A percentile compares a stretch with the other conserved stretches of the same genome.
These are phyloP conservation scores for Caenorhabditis parvicauda DNA, from an alignment of 2,888 invertebrate genomes.

Conservation along the genomic window DNA sequence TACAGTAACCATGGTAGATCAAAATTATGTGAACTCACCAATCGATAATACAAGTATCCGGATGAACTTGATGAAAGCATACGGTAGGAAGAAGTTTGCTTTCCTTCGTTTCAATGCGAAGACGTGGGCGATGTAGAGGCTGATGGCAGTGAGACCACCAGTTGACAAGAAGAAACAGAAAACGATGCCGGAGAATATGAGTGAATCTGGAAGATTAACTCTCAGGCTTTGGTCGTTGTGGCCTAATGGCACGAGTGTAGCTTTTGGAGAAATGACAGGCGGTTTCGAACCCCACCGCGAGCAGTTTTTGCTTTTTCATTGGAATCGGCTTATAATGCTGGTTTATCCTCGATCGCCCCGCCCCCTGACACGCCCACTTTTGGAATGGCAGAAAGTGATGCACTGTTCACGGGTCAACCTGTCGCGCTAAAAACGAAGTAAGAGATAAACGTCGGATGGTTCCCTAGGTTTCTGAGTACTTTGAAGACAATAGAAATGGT, in stretches of 20 bases:
- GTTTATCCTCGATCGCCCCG: too few species aligned
- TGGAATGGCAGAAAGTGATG: background rate
- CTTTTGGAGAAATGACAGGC: too few species aligned
- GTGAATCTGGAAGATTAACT: slow-evolving; percentile 20
- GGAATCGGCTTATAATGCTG: too few species aligned
- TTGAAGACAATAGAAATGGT: too few species aligned
- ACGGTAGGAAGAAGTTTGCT: slow-evolving; percentile 31
- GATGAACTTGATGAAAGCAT: slow-evolving; percentile 19
- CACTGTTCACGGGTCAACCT: background rate
- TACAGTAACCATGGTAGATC: too few species aligned
- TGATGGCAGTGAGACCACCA: slow-evolving; percentile 22
- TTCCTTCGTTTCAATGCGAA: slow-evolving; percentile 18
- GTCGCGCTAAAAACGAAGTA: too few species aligned
- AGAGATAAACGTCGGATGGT: too few species aligned
- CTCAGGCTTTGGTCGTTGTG: background rate
- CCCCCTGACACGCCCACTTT: background rate
- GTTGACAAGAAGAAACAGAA: slow-evolving; percentile 31
- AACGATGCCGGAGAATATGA: slow-evolving; percentile 24
- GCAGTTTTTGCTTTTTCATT: too few species aligned
- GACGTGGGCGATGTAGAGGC: slow-evolving; percentile 28
- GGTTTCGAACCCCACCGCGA: too few species aligned
- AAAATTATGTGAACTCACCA: slow-evolving; percentile 8
- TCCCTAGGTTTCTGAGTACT: too few species aligned
- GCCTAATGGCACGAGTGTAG: too few species aligned
- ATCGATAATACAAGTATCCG: slow-evolving; percentile 14